Conservation (phyloP, 2,888 invertebrate genomes). For the Chromoteleia sp. region DNA sequence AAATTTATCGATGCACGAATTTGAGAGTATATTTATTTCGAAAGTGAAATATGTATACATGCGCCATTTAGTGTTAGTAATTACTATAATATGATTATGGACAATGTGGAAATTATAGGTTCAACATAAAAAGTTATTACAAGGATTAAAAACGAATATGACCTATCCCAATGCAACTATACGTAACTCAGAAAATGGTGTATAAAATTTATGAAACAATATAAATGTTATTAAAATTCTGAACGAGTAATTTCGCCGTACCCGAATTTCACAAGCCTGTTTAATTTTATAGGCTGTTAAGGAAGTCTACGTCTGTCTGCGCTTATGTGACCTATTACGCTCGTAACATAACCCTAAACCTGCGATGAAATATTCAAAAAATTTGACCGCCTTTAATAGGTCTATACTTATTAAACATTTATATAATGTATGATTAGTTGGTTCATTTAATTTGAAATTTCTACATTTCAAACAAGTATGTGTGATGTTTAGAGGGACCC, state of each 20-base stretch:
- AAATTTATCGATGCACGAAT: constrained; percentile 12
- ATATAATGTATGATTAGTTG: no score
- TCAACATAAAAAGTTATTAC: background rate
- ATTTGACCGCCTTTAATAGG: no score
- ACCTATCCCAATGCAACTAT: constrained; percentile 15
- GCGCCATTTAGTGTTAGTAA: no score
- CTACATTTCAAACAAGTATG: no score
- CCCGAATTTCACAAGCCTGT: constrained; percentile 6
- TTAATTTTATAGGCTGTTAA: constrained; percentile 2
- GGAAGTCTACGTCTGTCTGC: constrained; percentile 1
- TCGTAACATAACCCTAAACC: constrained; percentile 15
- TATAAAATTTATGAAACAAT: no score
- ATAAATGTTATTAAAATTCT: no score
- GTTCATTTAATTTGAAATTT: no score
- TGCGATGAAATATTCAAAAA: background rate
- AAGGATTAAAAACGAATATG: background rate
- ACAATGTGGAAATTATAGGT: background rate
- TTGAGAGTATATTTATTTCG: background rate
- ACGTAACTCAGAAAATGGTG: constrained; percentile 5
- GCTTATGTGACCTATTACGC: constrained; percentile 7
- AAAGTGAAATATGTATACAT: background rate
- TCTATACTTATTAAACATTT: no score
- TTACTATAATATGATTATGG: background rate
- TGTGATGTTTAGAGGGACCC: no score
- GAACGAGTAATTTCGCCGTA: background rate